These are phyloP conservation scores for Pteronotus mesoamericanus DNA, from an alignment of 2,797 vertebrate genomes.

Conservation along the genomic window DNA sequence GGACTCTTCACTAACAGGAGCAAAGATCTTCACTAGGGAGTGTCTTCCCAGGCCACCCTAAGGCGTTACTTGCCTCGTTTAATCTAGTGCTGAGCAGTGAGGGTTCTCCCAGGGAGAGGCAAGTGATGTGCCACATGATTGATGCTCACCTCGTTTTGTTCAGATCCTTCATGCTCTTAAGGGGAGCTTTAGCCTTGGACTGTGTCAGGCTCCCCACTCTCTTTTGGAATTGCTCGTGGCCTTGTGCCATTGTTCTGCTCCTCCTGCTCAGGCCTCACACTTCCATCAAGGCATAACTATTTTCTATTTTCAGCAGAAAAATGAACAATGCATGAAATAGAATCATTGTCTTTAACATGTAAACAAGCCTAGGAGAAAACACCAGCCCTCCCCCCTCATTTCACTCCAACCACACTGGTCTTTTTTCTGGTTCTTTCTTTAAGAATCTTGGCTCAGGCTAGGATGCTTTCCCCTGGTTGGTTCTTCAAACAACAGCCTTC, in stretches of 20 bases:
- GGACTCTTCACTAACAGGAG: not conserved
- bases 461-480: not conserved
- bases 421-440: not conserved
- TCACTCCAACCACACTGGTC: not conserved
- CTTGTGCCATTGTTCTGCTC: not conserved
- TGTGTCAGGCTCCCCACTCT: not conserved
- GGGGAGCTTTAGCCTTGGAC: not conserved
- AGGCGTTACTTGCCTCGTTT: not conserved
- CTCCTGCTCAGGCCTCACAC: not conserved
- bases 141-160: not conserved
- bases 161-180: not conserved
- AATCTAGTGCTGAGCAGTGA: not conserved
- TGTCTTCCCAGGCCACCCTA: not conserved
- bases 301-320: not conserved
- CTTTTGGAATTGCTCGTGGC: not conserved
- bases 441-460: not conserved
- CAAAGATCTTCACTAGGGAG: not conserved
- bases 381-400: rapidly evolving
- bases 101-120: not conserved
- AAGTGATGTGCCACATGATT: not conserved
- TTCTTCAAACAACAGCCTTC: not conserved
- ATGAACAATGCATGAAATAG: not conserved
- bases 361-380: not conserved
- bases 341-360: not conserved
- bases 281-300: not conserved